These are phyloP conservation scores for Columba janthina DNA, from an alignment of 2,113 vertebrate genomes.

Conservation along the genomic window DNA sequence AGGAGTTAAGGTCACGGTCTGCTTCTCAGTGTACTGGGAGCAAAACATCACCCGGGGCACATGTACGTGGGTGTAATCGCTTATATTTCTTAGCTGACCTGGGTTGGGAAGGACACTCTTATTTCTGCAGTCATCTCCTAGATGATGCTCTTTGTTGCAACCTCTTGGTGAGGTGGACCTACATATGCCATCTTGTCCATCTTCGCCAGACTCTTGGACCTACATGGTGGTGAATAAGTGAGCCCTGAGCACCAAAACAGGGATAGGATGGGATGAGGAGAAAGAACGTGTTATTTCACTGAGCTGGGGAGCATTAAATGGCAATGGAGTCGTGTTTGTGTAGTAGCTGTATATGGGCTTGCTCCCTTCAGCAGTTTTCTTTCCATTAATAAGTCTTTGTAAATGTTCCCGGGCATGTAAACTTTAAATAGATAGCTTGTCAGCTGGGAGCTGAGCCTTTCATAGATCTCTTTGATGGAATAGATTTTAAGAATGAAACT, in stretches of 20 bases:
- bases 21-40: neutral
- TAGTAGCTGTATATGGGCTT: neutral
- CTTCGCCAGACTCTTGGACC: neutral
- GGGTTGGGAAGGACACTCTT: neutral
- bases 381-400: constrained; percentile 44
- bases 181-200: fast-evolving
- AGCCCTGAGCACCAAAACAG: neutral
- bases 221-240: neutral
- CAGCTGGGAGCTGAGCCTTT: constrained; percentile 33
- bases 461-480: constrained; percentile 60
- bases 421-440: constrained; percentile 55
- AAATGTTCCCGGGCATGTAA: neutral
- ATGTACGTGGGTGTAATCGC: fast-evolving
- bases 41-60: neutral
- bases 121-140: neutral
- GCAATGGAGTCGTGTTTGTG: constrained; percentile 2
- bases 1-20: neutral
- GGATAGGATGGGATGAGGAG: neutral
- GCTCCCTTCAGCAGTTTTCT: constrained; percentile 6
- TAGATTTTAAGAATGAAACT: neutral
- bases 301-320: neutral
- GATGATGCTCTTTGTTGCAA: neutral
- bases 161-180: neutral
- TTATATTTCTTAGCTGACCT: neutral
- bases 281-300: fast-evolving